Evolutionary conservation across 23 tunicate species (phyloP).

Genomic region (Trididemnum miniatum): DNA sequence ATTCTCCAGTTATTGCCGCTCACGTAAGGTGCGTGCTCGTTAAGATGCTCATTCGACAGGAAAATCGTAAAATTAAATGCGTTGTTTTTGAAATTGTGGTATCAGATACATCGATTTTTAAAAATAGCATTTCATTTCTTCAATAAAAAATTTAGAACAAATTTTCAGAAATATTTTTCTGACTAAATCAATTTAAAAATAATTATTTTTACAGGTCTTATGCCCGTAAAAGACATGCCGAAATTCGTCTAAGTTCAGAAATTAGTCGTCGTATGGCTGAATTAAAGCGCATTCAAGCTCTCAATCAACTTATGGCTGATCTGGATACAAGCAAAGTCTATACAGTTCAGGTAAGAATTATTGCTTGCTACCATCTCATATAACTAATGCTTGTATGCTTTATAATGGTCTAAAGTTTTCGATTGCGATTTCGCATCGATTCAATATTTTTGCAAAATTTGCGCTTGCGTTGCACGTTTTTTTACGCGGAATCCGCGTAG

Average conservation of each 20-base stretch:
- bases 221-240: constrained; percentile 65
- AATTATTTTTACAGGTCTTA: constrained; percentile 44
- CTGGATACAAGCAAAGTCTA: constrained; percentile 43
- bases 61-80: too few relatives aligned
- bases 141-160: too few relatives aligned
- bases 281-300: constrained; percentile 6
- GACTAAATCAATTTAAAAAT: too few relatives aligned
- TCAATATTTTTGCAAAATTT: background rate
- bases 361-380: background rate
- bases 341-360: constrained; percentile 35
- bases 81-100: too few relatives aligned
- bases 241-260: constrained; percentile 46
- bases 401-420: constrained; percentile 23
- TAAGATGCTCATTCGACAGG: too few relatives aligned
- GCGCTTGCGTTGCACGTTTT: too few relatives aligned
- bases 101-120: too few relatives aligned
- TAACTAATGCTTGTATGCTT: constrained; percentile 13
- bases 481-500: too few relatives aligned
- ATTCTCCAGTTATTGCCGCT: background rate
- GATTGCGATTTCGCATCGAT: constrained; percentile 63
- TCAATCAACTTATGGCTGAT: constrained; percentile 35
- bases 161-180: too few relatives aligned
- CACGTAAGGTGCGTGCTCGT: background rate
- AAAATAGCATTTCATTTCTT: too few relatives aligned
- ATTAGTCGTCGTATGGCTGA: constrained; percentile 22